Percentiles rank a stretch among this genome's conserved stretches.
These are phyloP conservation scores for Rhynchophorus ferrugineus DNA, from an alignment of 1,140 invertebrate genomes.

Conservation along the genomic window DNA sequence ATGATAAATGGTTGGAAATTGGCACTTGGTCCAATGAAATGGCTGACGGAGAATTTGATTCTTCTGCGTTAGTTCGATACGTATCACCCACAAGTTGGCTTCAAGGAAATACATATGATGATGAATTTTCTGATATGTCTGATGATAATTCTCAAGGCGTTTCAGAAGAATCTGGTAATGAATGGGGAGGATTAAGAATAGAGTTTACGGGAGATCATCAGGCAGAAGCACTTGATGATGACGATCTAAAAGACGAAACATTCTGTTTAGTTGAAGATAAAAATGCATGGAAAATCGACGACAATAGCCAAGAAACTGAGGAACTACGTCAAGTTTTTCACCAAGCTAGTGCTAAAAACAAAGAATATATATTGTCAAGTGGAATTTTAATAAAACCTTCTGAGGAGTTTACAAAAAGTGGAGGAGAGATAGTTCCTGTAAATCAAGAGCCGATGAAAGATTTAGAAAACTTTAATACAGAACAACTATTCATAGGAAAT, in stretches of 20 bases:
- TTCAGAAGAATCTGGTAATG: slow-evolving; percentile 43
- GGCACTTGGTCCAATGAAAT: slow-evolving; percentile 90
- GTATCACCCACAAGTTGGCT: slow-evolving; percentile 47
- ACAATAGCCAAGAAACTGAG: slow-evolving; percentile 35
- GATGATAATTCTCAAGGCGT: slow-evolving; percentile 33
- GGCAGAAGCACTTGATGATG: slow-evolving; percentile 74
- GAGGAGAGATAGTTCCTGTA: not conserved
- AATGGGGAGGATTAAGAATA: slow-evolving; percentile 55
- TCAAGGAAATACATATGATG: slow-evolving; percentile 26
- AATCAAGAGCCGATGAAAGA: not conserved
- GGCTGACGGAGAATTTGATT: slow-evolving; percentile 42
- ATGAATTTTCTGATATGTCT: slow-evolving; percentile 44
- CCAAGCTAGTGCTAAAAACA: slow-evolving; percentile 29
- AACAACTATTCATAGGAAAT: slow-evolving; percentile 15
- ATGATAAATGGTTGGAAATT: slow-evolving; percentile 57
- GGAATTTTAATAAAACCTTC: slow-evolving; percentile 27
- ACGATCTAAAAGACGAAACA: slow-evolving; percentile 30
- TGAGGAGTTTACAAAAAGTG: slow-evolving; percentile 26
- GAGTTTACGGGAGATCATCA: slow-evolving; percentile 75
- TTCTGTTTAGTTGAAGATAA: slow-evolving; percentile 26
- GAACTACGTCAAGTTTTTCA: slow-evolving; percentile 36
- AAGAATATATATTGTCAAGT: slow-evolving; percentile 27
- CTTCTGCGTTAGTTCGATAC: slow-evolving; percentile 36
- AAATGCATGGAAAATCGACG: slow-evolving; percentile 30
- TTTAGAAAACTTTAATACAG: slow-evolving; percentile 19